Evolutionary conservation across 2,888 invertebrate genomes (phyloP), one percentile per base, ranked within the genome.

Genomic region (Cantharis nigra): DNA sequence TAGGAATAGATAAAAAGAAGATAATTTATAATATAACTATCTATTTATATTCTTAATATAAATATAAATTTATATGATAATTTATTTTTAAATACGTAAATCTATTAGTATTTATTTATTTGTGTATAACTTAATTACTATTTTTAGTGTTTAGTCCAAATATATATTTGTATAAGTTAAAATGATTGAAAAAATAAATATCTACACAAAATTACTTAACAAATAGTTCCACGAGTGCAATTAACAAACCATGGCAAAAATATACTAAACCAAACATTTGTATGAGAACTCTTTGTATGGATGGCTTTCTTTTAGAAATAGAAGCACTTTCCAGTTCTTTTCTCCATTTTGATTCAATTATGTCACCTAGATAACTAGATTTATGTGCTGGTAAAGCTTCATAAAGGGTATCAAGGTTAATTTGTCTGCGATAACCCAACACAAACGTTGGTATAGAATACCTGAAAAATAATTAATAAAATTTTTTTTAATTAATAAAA

Each of bases 371-470:
- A 18, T 70, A 64, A n/a, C 74, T 84, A 0, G 90, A 90, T 71
- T 86, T 85, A 80, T 91, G 90, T 63, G 87, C 86, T 73, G 86
- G 83, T 1, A 90, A 84, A 11, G 88, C 86, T 76, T 86, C 85
- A 80, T 88, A 90, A 16, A 91, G 84, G 83, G 91, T 91, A 63
- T 88, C 85, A 69, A 89, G 87, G 67, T 86, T 87, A 63, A 91
- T 82, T 75, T 90, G 89, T 67, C 87, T 86, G 79, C 85, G 88
- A 63, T 85, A 83, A 3, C 91, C 90, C 81, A 88, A 87, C 26
- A 84, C 80, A 80, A 91, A 90, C 18, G 89, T 82, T 3, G 89
- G 88, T 49, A 89, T 84, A 2, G 89, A 84, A 90, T 90, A 91
- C 84, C 90, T 90, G 82, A 86, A 80, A n/a, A 49, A n/a, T n/a